Conservation (phyloP, 2,888 invertebrate species). For the Ligdia adustata region DNA sequence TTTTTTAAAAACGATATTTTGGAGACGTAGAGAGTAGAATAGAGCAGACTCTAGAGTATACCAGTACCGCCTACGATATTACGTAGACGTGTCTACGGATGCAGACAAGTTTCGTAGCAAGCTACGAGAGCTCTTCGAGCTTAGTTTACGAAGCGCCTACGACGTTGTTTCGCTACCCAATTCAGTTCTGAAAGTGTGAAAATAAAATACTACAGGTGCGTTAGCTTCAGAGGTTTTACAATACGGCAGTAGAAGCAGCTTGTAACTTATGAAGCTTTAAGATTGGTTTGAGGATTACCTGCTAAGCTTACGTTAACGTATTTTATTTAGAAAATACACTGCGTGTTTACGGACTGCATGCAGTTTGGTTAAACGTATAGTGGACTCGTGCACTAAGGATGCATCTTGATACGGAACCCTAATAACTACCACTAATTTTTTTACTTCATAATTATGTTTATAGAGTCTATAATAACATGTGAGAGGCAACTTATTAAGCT, state of each 20-base stretch:
- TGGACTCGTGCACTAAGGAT: no score
- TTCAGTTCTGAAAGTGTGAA: conserved; percentile 8
- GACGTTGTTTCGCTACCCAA: conserved; percentile 1
- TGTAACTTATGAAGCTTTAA: conserved; percentile 34
- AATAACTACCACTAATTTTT: no score
- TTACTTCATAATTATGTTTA: no score
- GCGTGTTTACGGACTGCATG: no score
- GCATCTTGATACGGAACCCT: no score
- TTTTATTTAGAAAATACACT: no score
- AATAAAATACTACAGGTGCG: conserved; percentile 13
- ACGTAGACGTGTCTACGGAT: conserved; percentile 17
- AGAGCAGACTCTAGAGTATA: no score
- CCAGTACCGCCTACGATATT: conserved; percentile 31
- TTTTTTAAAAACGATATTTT: no score
- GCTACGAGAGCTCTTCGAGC: neutral
- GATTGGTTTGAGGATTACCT: conserved; percentile 39
- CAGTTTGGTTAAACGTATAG: no score
- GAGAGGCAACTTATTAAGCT: no score
- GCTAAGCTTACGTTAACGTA: conserved; percentile 18
- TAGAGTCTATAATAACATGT: no score
- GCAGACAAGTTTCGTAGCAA: conserved; percentile 11
- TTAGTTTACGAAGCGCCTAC: neutral
- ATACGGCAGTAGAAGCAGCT: conserved; percentile 21
- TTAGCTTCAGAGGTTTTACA: conserved; percentile 22
- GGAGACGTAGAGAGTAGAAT: no score